Conservation (phyloP, 2,113 vertebrate genomes). For the Dasyprocta punctata region DNA sequence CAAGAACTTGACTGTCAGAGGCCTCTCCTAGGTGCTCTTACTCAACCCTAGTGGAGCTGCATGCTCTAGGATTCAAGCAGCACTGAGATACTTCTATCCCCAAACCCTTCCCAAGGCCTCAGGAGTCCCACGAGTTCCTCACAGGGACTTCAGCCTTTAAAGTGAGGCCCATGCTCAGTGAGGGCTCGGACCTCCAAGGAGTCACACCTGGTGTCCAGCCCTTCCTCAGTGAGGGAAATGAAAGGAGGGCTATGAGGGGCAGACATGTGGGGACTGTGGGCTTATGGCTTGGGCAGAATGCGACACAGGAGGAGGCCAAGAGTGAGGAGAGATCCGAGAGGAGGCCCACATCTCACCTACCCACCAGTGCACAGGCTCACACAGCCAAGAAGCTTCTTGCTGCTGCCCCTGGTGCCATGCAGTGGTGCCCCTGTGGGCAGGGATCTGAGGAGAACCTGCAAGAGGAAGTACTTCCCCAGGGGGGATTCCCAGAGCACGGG, state of each 20-base stretch:
- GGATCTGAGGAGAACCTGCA: not conserved
- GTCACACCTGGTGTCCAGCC: not conserved
- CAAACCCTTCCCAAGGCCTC: not conserved
- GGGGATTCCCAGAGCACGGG: not conserved
- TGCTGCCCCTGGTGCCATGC: too few relatives aligned
- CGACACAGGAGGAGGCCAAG: too few relatives aligned
- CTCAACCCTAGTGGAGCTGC: too few relatives aligned
- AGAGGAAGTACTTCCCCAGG: not conserved
- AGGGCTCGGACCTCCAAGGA: not conserved
- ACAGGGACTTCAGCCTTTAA: not conserved
- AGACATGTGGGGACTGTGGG: not conserved
- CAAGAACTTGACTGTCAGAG: not conserved
- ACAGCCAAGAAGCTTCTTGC: too few relatives aligned
- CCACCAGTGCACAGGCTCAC: not conserved
- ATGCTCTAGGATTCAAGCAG: not conserved
- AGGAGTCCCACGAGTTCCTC: not conserved
- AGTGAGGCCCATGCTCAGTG: not conserved
- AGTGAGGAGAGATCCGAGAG: rapidly evolving
- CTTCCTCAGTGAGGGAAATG: too few relatives aligned
- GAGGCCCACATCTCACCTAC: rapidly evolving
- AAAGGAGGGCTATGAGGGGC: not conserved
- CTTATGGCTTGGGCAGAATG: too few relatives aligned
- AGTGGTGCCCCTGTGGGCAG: not conserved
- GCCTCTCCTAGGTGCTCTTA: not conserved
- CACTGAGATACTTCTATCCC: not conserved